Base-by-base conservation (phyloP, 2,797 vertebrate genomes). In the Craterocephalus amniculus region DNA sequence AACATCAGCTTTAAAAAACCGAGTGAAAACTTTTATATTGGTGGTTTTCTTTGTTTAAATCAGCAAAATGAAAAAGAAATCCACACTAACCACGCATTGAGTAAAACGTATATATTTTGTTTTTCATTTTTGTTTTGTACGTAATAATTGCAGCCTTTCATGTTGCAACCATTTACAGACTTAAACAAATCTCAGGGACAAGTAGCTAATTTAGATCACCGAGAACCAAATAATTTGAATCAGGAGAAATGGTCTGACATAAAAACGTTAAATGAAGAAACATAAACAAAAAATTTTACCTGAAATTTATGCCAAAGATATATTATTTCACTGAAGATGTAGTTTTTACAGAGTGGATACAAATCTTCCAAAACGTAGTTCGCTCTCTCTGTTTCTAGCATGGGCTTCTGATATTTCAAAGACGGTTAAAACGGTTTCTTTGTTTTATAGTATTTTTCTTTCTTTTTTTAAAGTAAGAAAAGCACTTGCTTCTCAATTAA, bases 401-500 rank as follows among this genome's bases (percentile, higher is more conserved):
- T 20, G 7, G 20, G 48, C 4, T 24, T 24, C 22, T 24, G 22
- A 51, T 12, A 13, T 51, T 45, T 43, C 20, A n/a, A 45, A 45
- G 43, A 45, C 2, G 2, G 18, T 45, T 45, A 20, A n/a, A 45
- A 45, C n/a, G 40, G 18, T 43, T 43, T 45, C 16, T n/a, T 45
- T 18, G 1, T 18, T 40, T 31, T 31, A 31, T 34, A n/a, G n/a
- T n/a, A n/a, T 34, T 34, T 34, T 34, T 7, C 6, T 38, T 18
- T 18, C 20, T 4, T 38, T 13, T 38, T 38, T 36, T 1, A 12
- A n/a, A 48, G 6, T 48, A n/a, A 48, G 18, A n/a, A 6, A 29
- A 40, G 22, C 38, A 10, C 0, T 72, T 51, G 59, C 48, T 22
- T 34, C 60, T 45, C 58, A 72, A 60, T 75, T 67, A 29, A 20